A percentile compares a stretch with the other conserved stretches of the same genome.
phyloP scores from a whole-genome alignment of 2,797 vertebrate species.

The Orientallactaga sibirica region DNA sequence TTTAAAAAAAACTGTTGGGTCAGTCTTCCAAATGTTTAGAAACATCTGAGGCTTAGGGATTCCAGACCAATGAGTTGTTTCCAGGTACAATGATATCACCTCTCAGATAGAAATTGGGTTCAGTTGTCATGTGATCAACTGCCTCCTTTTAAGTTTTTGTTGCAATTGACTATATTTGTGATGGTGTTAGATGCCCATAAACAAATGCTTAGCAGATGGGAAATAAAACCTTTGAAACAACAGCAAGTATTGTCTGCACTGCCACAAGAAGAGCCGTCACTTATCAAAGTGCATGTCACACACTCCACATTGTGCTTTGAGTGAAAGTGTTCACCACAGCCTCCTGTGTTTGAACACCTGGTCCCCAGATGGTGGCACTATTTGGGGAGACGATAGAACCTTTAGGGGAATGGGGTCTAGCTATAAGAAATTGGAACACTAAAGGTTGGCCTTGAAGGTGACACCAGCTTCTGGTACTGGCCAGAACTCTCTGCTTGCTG shows the following conservation, averaged over 20 bases:
- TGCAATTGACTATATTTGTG: not conserved
- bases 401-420: no score
- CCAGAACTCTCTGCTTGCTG: no score
- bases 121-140: not conserved
- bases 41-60: not conserved
- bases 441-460: no score
- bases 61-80: not conserved
- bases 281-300: not conserved
- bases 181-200: not conserved
- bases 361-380: no score
- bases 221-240: not conserved
- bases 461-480: no score
- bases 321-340: not conserved
- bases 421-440: no score
- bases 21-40: not conserved
- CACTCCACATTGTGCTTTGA: accelerated
- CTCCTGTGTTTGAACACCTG: no score
- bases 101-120: not conserved
- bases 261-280: not conserved
- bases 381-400: not conserved
- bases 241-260: not conserved
- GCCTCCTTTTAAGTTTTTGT: not conserved
- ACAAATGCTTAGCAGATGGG: not conserved
- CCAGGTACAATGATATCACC: not conserved
- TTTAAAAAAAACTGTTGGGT: not conserved